Conservation (phyloP, 2,113 vertebrate species). For the Hippocampus guttulatus region DNA sequence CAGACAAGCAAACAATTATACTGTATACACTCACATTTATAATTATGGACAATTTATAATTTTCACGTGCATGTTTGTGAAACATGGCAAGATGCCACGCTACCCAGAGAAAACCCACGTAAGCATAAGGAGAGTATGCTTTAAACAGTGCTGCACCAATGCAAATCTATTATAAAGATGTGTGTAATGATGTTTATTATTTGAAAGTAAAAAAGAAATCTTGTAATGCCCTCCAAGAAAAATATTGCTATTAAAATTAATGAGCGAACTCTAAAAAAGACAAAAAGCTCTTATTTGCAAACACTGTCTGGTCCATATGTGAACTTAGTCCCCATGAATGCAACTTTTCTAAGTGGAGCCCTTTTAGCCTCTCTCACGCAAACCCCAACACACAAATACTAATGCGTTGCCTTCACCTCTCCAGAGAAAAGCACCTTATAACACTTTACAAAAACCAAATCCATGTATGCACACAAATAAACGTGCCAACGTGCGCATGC, state of each 20-base stretch:
- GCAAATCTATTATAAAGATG: too few species aligned
- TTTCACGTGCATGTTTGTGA: too few species aligned
- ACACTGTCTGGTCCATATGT: neutral
- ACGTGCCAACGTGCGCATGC: slow-evolving; percentile 31
- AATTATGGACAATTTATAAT: too few species aligned
- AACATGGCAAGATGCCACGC: too few species aligned
- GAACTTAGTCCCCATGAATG: slow-evolving; percentile 24
- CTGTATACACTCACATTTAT: too few species aligned
- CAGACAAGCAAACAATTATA: too few species aligned
- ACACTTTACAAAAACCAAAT: slow-evolving; percentile 38
- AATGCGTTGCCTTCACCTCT: slow-evolving; percentile 18
- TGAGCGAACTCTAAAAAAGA: neutral
- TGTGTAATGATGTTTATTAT: neutral
- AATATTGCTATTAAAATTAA: neutral
- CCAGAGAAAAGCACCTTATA: slow-evolving; percentile 11
- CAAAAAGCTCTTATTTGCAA: neutral
- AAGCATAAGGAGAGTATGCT: too few species aligned
- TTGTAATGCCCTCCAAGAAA: neutral
- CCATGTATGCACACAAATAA: slow-evolving; percentile 29
- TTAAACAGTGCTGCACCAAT: too few species aligned
- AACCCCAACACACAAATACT: slow-evolving; percentile 27
- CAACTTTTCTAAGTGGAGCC: slow-evolving; percentile 11
- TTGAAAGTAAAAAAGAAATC: neutral
- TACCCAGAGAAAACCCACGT: too few species aligned
- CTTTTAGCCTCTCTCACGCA: neutral